A percentile compares a stretch with the other conserved stretches of the same genome.
Conservation (phyloP, 1,140 invertebrate species). For the Brachionus rubens region DNA sequence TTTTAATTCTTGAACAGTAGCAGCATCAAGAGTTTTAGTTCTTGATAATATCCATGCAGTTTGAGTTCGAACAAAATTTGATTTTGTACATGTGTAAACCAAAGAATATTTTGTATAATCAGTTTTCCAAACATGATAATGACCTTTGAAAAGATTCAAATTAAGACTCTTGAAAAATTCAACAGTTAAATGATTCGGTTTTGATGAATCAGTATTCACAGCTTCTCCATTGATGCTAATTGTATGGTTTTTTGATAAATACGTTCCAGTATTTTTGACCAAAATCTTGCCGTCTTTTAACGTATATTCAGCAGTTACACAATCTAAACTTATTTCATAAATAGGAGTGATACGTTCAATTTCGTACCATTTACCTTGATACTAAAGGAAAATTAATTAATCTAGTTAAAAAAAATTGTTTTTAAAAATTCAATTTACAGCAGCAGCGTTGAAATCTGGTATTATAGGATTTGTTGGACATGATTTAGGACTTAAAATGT, state of each 20-base stretch:
- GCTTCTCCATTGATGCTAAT: not conserved
- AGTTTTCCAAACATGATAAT: conserved; percentile 24
- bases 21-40: not conserved
- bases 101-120: conserved; percentile 14
- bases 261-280: not conserved
- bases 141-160: not conserved
- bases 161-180: not conserved
- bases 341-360: not conserved
- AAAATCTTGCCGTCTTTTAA: not conserved
- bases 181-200: not conserved
- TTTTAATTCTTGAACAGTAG: not conserved
- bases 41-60: not conserved
- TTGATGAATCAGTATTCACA: not conserved
- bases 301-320: not conserved
- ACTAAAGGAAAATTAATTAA: not conserved
- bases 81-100: not conserved
- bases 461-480: not conserved
- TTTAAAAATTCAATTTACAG: not conserved
- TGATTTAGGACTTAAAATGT: not conserved
- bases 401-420: not conserved
- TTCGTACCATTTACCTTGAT: conserved; percentile 15
- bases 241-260: no score
- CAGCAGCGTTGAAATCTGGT: not conserved
- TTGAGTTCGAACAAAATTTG: not conserved
- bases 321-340: not conserved